Conservation (phyloP, 2,888 invertebrate genomes). For the Trichopoda pennipes region DNA sequence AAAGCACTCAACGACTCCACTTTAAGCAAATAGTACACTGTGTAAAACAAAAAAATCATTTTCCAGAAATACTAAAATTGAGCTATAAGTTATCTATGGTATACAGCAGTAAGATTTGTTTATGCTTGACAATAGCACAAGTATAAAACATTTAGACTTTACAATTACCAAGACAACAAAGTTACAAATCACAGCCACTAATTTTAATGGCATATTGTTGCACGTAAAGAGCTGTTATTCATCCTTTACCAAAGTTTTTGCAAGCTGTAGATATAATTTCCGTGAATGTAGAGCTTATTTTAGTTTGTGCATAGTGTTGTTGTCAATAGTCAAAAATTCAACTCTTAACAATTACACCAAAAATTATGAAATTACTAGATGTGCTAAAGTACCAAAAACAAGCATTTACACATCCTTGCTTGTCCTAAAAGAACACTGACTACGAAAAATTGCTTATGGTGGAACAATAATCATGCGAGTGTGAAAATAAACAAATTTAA, state of each 20-base stretch:
- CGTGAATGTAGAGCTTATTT: not conserved
- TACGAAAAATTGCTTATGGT: slow-evolving; percentile 3
- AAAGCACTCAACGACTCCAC: too few relatives aligned
- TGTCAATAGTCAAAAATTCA: slow-evolving; percentile 46
- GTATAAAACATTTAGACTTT: slow-evolving; percentile 28
- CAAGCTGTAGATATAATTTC: not conserved
- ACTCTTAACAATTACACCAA: slow-evolving; percentile 41
- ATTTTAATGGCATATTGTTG: slow-evolving; percentile 27
- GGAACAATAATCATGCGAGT: slow-evolving; percentile 52
- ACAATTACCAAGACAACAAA: slow-evolving; percentile 60
- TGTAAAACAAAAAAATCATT: too few relatives aligned
- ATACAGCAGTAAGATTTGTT: slow-evolving; percentile 21
- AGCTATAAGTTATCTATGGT: slow-evolving; percentile 18
- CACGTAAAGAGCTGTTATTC: slow-evolving; percentile 43
- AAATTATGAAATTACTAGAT: slow-evolving; percentile 34
- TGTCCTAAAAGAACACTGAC: not conserved
- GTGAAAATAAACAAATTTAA: slow-evolving; percentile 66
- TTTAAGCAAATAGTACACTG: too few relatives aligned
- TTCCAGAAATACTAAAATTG: slow-evolving; percentile 16
- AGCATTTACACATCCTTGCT: not conserved
- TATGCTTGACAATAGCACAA: slow-evolving; percentile 8
- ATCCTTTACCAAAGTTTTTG: slow-evolving; percentile 17
- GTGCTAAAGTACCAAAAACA: slow-evolving; percentile 28
- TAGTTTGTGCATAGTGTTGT: slow-evolving; percentile 23
- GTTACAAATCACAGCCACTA: slow-evolving; percentile 52